A percentile compares a stretch with the other conserved stretches of the same genome.
Evolutionary conservation across 2,797 vertebrate genomes (phyloP).

Genomic region (Paedocypris micromegethes): DNA sequence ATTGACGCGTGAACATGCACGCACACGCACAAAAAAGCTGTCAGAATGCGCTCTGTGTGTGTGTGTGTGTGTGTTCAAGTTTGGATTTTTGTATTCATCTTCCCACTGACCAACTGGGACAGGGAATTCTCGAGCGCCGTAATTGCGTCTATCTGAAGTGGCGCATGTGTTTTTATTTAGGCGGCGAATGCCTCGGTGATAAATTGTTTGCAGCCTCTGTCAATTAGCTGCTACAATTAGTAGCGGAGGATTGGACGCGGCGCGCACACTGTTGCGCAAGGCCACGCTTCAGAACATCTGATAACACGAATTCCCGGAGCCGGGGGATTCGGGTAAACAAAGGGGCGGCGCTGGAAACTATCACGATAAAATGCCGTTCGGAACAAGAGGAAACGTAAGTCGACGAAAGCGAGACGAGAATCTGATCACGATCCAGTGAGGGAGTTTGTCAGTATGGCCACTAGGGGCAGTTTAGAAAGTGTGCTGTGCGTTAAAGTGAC

Average conservation of each 20-base stretch:
- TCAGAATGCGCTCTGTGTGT: background rate
- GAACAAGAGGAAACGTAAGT: background rate
- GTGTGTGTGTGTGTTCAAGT: background rate
- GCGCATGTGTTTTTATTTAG: conserved; percentile 53
- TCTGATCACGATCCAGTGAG: too few species aligned
- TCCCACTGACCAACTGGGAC: conserved; percentile 34
- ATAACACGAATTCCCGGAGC: conserved; percentile 31
- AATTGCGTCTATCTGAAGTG: conserved; percentile 48
- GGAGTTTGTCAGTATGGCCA: too few species aligned
- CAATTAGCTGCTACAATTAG: too few species aligned
- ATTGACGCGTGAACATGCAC: conserved; percentile 3
- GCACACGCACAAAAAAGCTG: background rate
- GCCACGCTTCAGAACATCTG: conserved; percentile 36
- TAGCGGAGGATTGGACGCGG: conserved; percentile 45
- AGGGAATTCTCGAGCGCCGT: conserved; percentile 38
- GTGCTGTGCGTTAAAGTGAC: too few species aligned
- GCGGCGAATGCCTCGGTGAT: conserved; percentile 43
- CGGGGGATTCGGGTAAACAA: conserved; percentile 32
- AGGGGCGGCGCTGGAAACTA: conserved; percentile 18
- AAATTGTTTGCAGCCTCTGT: conserved; percentile 52
- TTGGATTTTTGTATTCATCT: conserved; percentile 29
- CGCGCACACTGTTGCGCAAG: conserved; percentile 13
- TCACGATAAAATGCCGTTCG: background rate
- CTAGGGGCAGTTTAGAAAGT: too few species aligned
- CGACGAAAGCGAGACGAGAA: background rate